Conservation (phyloP, 2,797 vertebrate genomes). For the Tinamus major region DNA sequence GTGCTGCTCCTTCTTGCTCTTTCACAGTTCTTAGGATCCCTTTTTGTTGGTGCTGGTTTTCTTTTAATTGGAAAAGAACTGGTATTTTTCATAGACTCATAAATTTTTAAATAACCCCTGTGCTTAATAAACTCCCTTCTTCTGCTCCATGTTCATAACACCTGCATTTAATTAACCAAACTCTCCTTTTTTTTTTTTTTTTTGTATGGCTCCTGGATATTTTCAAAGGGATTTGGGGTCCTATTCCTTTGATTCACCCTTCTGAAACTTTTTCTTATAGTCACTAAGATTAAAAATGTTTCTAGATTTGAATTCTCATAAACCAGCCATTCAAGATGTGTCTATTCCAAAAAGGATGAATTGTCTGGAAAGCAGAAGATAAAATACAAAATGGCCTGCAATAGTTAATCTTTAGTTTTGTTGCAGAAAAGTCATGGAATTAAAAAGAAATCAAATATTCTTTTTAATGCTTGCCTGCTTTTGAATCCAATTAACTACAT, state of each 20-base stretch:
- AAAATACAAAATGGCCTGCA: background rate
- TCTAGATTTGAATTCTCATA: background rate
- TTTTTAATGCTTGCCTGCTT: background rate
- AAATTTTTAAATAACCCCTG: conserved; percentile 49
- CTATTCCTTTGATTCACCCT: background rate
- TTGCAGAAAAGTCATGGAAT: background rate
- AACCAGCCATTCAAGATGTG: background rate
- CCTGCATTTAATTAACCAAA: conserved; percentile 45
- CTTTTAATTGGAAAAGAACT: conserved; percentile 42
- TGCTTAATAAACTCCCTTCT: conserved; percentile 50
- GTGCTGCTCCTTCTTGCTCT: background rate
- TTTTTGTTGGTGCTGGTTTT: background rate
- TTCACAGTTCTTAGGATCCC: background rate
- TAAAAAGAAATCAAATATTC: background rate
- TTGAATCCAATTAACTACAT: background rate
- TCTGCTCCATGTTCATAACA: conserved; percentile 26
- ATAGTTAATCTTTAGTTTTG: background rate
- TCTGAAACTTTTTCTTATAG: background rate
- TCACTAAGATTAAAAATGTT: background rate
- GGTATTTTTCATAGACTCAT: conserved; percentile 55
- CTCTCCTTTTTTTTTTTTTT: background rate
- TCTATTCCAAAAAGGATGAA: background rate
- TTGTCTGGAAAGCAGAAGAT: background rate
- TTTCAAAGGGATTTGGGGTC: background rate
- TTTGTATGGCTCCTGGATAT: background rate